Percentiles rank a stretch among this genome's conserved stretches.
These are phyloP conservation scores for Hesperophylax magnus DNA, from an alignment of 1,140 invertebrate genomes.

Conservation along the genomic window DNA sequence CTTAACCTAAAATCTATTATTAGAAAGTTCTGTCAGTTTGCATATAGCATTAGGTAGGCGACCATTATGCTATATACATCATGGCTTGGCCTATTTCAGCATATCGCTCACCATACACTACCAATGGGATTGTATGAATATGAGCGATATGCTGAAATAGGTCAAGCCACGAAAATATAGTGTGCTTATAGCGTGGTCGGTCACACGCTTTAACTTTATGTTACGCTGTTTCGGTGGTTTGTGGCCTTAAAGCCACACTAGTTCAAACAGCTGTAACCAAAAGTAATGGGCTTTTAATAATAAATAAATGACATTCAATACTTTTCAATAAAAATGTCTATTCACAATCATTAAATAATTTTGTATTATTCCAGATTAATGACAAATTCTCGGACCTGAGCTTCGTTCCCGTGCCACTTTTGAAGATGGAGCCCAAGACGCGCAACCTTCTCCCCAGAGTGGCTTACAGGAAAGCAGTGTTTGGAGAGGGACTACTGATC, in stretches of 20 bases:
- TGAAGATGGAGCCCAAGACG: conserved; percentile 88
- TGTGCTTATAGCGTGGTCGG: too few relatives aligned
- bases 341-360: not conserved
- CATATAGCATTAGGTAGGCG: too few relatives aligned
- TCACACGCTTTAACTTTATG: too few relatives aligned
- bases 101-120: too few relatives aligned
- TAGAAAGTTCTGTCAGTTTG: not conserved
- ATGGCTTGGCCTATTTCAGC: too few relatives aligned
- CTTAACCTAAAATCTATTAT: not conserved
- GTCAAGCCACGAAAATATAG: too few relatives aligned
- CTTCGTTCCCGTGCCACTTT: conserved; percentile 84
- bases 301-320: too few relatives aligned
- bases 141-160: too few relatives aligned
- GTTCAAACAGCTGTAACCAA: not conserved
- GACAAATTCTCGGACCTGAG: conserved; percentile 86
- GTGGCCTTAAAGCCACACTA: not conserved
- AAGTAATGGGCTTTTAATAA: not conserved
- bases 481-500: conserved; percentile 91
- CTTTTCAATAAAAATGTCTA: not conserved
- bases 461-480: conserved; percentile 86
- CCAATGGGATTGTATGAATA: too few relatives aligned
- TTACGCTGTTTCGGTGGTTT: not conserved
- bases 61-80: too few relatives aligned
- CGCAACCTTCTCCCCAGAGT: conserved; percentile 83
- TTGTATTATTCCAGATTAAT: conserved; percentile 72